A percentile compares a stretch with the other conserved stretches of the same genome.
Evolutionary conservation across 2,888 invertebrate species (phyloP).

Genomic region (Orchesella flavescens): DNA sequence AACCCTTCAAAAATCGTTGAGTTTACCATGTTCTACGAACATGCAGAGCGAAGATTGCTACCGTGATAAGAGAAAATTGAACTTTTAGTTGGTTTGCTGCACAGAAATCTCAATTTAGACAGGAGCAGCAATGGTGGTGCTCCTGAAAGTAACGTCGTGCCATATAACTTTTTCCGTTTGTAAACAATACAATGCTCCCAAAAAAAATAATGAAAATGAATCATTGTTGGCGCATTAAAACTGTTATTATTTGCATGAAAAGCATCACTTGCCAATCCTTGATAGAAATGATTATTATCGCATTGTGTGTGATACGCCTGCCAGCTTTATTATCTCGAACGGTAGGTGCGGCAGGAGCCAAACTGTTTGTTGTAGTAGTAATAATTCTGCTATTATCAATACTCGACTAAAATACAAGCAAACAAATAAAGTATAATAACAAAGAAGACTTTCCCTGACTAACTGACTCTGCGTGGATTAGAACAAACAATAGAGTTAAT

Average conservation of each 20-base stretch:
- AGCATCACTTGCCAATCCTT: conserved; percentile 38
- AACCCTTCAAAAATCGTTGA: neutral
- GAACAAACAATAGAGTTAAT: conserved; percentile 63
- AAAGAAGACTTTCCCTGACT: conserved; percentile 36
- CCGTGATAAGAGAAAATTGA: conserved; percentile 47
- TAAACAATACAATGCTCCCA: neutral
- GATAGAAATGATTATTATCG: conserved; percentile 48
- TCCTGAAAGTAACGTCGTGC: neutral
- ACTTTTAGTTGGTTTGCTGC: conserved; percentile 29
- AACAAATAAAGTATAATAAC: conserved; percentile 12
- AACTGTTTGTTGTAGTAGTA: conserved; percentile 23
- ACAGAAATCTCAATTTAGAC: neutral
- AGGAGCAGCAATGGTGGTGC: neutral
- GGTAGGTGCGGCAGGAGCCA: conserved; percentile 50
- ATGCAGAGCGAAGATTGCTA: conserved; percentile 42
- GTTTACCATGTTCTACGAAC: neutral
- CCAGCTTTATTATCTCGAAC: conserved; percentile 25
- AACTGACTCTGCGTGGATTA: neutral
- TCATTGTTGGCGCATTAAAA: conserved; percentile 41
- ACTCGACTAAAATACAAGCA: neutral
- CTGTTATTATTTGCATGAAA: conserved; percentile 44
- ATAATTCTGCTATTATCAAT: neutral
- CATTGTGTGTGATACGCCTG: conserved; percentile 11
- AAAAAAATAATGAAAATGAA: conserved; percentile 33
- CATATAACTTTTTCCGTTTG: neutral